A percentile compares a stretch with the other conserved stretches of the same genome.
phyloP scores from a whole-genome alignment of 2,797 vertebrate species.

The Miichthys miiuy region DNA sequence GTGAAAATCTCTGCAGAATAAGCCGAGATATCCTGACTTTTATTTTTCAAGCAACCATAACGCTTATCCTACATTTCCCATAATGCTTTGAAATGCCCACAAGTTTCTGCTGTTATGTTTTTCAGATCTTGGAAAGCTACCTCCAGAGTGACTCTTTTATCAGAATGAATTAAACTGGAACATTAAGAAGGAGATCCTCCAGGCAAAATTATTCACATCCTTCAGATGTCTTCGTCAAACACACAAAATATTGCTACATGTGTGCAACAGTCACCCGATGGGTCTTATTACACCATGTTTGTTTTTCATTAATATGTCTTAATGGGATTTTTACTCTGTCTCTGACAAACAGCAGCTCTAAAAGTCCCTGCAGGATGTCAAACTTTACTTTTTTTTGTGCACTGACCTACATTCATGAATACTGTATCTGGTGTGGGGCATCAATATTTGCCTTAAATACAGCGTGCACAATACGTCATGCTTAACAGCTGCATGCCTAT shows the following conservation, averaged over 20 bases:
- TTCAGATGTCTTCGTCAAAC: conserved; percentile 29
- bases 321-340: conserved; percentile 17
- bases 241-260: neutral
- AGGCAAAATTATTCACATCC: conserved; percentile 11
- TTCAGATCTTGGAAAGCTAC: neutral
- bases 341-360: conserved; percentile 23
- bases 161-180: neutral
- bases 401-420: conserved; percentile 59
- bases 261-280: neutral
- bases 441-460: conserved; percentile 7
- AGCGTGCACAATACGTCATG: conserved; percentile 10
- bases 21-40: neutral
- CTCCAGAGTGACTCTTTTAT: conserved; percentile 2
- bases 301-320: conserved; percentile 31
- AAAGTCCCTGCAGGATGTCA: conserved; percentile 20
- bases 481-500: conserved; percentile 23
- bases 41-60: neutral
- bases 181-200: neutral
- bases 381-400: neutral
- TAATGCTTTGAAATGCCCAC: neutral
- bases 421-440: conserved; percentile 17
- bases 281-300: conserved; percentile 7
- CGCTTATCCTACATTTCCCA: neutral
- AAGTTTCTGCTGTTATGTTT: neutral
- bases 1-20: neutral